phyloP scores from a whole-genome alignment of 2,888 invertebrate genomes.

The Drosophila peninsularis region DNA sequence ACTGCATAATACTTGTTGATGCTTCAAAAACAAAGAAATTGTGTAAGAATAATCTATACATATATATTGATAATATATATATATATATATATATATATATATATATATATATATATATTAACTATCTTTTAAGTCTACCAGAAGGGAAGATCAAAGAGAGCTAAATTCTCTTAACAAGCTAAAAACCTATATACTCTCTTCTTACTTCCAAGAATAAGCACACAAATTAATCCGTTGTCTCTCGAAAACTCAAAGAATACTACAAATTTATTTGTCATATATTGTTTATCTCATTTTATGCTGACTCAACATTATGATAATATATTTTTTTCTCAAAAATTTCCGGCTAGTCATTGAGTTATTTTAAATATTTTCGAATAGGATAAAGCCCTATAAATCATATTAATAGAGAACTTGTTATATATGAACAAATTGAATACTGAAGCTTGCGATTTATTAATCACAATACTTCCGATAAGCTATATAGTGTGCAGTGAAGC shows the following conservation, averaged over 20 bases:
- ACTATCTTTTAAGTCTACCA: too few species aligned
- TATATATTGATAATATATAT: too few species aligned
- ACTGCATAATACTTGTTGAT: background rate
- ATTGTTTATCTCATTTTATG: background rate
- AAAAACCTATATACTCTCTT: background rate
- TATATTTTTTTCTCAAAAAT: background rate
- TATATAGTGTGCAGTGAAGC: background rate
- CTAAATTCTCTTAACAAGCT: background rate
- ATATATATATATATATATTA: too few species aligned
- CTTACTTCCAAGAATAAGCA: background rate
- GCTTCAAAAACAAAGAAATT: too few species aligned
- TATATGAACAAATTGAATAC: background rate
- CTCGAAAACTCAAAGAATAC: background rate
- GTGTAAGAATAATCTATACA: too few species aligned
- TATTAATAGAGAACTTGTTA: background rate
- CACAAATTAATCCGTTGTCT: background rate
- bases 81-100: too few species aligned
- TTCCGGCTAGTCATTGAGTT: constrained; percentile 27
- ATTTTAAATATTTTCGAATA: constrained; percentile 21
- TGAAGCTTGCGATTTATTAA: background rate
- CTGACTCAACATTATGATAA: constrained; percentile 9
- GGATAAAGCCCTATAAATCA: background rate
- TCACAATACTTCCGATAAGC: background rate
- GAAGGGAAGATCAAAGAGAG: too few species aligned
- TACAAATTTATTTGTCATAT: background rate